Base-by-base conservation (phyloP, 2,113 vertebrate genomes). In the Mobula hypostoma region DNA sequence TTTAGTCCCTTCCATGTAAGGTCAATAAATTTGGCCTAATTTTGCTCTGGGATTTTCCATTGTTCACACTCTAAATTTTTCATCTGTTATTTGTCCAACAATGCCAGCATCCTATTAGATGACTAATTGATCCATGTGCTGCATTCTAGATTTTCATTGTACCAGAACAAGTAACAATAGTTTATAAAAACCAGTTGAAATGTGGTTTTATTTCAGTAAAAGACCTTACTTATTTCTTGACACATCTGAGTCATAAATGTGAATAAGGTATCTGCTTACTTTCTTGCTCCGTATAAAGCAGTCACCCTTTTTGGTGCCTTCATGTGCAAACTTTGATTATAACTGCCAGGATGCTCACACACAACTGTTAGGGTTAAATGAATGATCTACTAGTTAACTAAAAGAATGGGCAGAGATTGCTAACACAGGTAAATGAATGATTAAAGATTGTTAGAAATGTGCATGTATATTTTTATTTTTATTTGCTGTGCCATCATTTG, bases 401-500 rank as follows among this genome's bases (percentile, higher is more conserved):
- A 74, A 66, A 7, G 61, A 63, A 7, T 32, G 29, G 29, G 29
- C 5, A 32, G 61, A 66, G 61, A 90, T 90, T 90, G 17, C 8
- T 66, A 29, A 63, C 61, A 66, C 3, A 66, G 91, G 4, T 93
- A 76, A 93, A 40, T 76, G 48, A 91, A 8, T 63, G 66, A 9
- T 27, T 29, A 74, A 74, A 21, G n/a, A 15, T 19, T 68, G 68
- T 68, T 68, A 72, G n/a, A 92, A 12, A 72, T 70, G 90, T 70
- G 72, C 27, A 5, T 21, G 40, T 36, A 79, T 9, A 48, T 32
- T 48, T 48, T 48, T 4, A 48, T 48, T 94, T 94, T 78, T 94
- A 61, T 77, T 79, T 94, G 94, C 94, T 94, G 96, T 95, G 94
- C 95, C 24, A 6, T 17, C 48, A 11, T 74, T 72, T 92, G 87